Base-by-base conservation (phyloP, 2,797 vertebrate genomes). In the Cynopterus sphinx region DNA sequence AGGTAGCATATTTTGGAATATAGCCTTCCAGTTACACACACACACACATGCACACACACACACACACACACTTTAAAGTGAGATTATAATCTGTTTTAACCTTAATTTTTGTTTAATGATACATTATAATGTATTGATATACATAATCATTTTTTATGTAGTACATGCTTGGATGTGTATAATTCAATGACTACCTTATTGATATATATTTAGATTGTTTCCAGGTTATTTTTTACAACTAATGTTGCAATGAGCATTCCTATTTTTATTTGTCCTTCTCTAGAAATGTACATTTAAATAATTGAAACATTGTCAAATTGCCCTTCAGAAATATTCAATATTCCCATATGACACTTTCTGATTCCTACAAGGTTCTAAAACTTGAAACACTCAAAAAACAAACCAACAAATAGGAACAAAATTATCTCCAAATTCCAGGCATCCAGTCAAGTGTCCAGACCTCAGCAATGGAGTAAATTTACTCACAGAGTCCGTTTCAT, bases 211-310 rank as follows among this genome's bases (percentile, higher is more conserved):
- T 89, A 95, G 24, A 46, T 87, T 41, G 15, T 71, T 91, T 93
- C 31, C 59, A 82, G 28, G 31, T 39, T 85, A 33, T 67, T 70
- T 91, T 77, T 82, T 83, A 88, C 83, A 92, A 46, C 68, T 46
- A 65, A 15, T 94, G 17, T 75, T 95, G 24, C 43, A 57, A 67
- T 85, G n/a, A 90, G 7, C 74, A 91, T 74, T 91, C 41, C 78
- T 97, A 78, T 94, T 95, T 68, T 46, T 87, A 21, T 61, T 91
- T 82, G n/a, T 31, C 79, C 91, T 94, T 82, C 41, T 41, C 22
- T 73, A 41, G 24, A 90, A 89, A 81, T 67, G 17, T 26, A 49
- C 24, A 31, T 87, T 91, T 87, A 84, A 84, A 77, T 95, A 71
- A 74, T 63, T 79, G 17, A 88, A 89, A 91, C 26, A 83, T 84